Conservation (phyloP, 2,888 invertebrate species). For the Crossocerus cetratus region DNA sequence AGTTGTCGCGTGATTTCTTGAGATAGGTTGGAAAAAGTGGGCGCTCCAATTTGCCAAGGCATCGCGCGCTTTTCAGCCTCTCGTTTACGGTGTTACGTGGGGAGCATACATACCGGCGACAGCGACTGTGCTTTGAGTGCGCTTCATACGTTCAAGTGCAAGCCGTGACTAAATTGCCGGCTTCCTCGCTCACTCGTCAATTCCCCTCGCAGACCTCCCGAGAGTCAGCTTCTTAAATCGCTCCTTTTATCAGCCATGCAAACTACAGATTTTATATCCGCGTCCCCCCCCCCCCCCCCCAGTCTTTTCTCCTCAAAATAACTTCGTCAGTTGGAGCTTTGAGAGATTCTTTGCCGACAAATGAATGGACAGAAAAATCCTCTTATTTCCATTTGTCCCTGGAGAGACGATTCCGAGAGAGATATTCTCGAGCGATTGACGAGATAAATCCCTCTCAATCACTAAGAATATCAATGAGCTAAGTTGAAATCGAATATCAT, state of each 20-base stretch:
- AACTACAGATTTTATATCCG: no score
- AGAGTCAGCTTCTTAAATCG: background rate
- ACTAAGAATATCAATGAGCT: slow-evolving; percentile 31
- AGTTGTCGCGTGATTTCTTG: slow-evolving; percentile 34
- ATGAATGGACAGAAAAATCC: no score
- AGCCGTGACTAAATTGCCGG: slow-evolving; percentile 1
- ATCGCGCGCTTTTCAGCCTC: slow-evolving; percentile 45
- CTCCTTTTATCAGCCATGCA: no score
- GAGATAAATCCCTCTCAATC: slow-evolving; percentile 29
- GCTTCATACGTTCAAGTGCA: slow-evolving; percentile 15
- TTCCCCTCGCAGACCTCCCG: background rate
- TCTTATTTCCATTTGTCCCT: no score
- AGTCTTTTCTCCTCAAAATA: no score
- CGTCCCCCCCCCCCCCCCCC: no score
- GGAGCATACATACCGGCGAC: no score
- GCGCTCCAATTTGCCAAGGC: slow-evolving; percentile 47
- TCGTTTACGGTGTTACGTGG: slow-evolving; percentile 56
- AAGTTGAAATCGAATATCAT: slow-evolving; percentile 42
- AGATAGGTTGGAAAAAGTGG: slow-evolving; percentile 33
- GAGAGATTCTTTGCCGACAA: no score
- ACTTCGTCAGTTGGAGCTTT: no score
- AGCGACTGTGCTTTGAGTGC: slow-evolving; percentile 32
- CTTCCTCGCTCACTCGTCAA: background rate
- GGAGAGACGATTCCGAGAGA: background rate
- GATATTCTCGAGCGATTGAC: slow-evolving; percentile 11